Base-by-base conservation (phyloP, 2,113 vertebrate genomes). In the Passer domesticus region DNA sequence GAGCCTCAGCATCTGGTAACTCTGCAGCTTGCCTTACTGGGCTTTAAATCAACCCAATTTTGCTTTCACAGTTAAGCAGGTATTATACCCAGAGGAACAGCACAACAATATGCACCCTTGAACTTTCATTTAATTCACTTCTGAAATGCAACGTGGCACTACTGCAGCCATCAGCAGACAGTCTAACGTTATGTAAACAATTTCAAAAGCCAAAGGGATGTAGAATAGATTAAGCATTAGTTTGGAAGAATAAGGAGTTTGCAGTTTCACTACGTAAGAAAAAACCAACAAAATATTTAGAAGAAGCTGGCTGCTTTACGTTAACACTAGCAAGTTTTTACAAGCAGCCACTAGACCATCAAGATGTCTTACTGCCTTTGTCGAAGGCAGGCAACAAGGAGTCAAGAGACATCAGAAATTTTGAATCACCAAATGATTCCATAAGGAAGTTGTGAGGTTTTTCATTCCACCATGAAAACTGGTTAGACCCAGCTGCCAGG, bases 101-200 rank as follows among this genome's bases (percentile, higher is more conserved):
- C 64, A 81, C 27, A 80, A 77, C 21, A 50, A 53, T 8, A 81
- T 1, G 19, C 7, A 69, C 31, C 76, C 86, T 89, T 93, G 56
- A 94, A 84, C 73, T 73, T 92, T 44, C 50, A 77, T 94, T 88
- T 55, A 92, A 86, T 75, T 89, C 70, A 43, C 50, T 75, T 81
- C 69, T 78, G 60, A 93, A 90, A 95, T 4, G 22, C n/a, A 2
- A 94, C 58, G 43, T 96, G 92, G 88, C 94, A 96, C 64, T 80
- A 64, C 60, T 72, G 44, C 88, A 94, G 91, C 19, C 0, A 92
- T 82, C 94, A 79, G 67, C 81, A 92, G 67, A 66, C 50, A 13
- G 79, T 24, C 47, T 43, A 87, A 68, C 0, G 0, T 79, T 89
- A 90, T 20, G 37, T 55, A 81, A 94, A 95, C 76, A 68, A 77